Evolutionary conservation across 2,113 vertebrate genomes (phyloP).

Genomic region (Larimichthys polyactis): DNA sequence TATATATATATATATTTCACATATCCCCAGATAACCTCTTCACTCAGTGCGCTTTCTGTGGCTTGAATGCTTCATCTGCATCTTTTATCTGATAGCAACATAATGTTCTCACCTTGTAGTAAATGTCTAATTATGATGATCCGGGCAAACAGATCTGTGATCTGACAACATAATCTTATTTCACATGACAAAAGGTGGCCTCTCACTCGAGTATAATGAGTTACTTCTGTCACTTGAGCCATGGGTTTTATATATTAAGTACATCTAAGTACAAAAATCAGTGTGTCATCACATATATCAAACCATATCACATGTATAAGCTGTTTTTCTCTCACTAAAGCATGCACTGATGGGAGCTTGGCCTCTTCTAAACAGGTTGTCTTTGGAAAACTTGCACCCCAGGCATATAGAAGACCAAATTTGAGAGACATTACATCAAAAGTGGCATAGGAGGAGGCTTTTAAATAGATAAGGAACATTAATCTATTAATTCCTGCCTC

Average conservation of each 20-base stretch:
- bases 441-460: background rate
- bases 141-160: background rate
- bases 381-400: no score
- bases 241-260: background rate
- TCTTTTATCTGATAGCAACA: constrained; percentile 5
- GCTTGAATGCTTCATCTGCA: constrained; percentile 21
- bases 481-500: background rate
- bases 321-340: background rate
- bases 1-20: constrained; percentile 6
- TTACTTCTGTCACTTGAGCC: background rate
- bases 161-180: background rate
- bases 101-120: constrained; percentile 8
- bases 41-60: constrained; percentile 4
- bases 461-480: background rate
- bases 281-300: background rate
- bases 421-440: background rate
- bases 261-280: background rate
- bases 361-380: background rate
- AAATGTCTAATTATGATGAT: constrained; percentile 1
- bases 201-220: background rate
- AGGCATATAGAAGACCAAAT: background rate
- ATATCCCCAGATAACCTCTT: constrained; percentile 30
- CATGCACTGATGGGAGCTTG: background rate
- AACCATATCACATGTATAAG: background rate
- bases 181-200: background rate